These are phyloP conservation scores for Coregonus sp. DNA, from an alignment of 2,797 vertebrate species.

Conservation along the genomic window DNA sequence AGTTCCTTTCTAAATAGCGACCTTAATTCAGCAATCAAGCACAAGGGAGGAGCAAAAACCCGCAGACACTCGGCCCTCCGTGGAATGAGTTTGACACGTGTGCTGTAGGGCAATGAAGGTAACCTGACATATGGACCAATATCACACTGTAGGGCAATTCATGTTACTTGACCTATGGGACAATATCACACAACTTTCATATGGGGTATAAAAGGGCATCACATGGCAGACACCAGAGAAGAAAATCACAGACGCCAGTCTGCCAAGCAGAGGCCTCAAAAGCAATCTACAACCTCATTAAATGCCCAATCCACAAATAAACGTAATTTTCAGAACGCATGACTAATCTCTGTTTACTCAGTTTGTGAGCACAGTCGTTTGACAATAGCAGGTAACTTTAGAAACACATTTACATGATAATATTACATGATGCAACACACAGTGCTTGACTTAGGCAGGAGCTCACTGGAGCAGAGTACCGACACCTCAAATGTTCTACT, in stretches of 20 bases:
- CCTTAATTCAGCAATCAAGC: too few relatives aligned
- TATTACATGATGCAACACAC: too few relatives aligned
- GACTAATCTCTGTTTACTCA: neutral
- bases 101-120: neutral
- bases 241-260: conserved; percentile 59
- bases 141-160: conserved; percentile 23
- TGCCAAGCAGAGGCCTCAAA: neutral
- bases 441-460: too few relatives aligned
- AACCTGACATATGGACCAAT: conserved; percentile 52
- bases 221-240: conserved; percentile 58
- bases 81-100: too few relatives aligned
- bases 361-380: neutral
- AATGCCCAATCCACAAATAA: neutral
- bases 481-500: too few relatives aligned
- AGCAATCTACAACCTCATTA: neutral
- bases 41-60: too few relatives aligned
- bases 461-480: too few relatives aligned
- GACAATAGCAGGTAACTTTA: neutral
- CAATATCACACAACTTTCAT: conserved; percentile 42
- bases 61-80: too few relatives aligned
- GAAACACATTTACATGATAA: neutral
- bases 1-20: too few relatives aligned
- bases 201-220: conserved; percentile 51
- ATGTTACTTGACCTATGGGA: conserved; percentile 49
- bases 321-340: neutral